Evolutionary conservation across 2,888 invertebrate genomes (phyloP), one percentile per base, ranked within the genome.

Genomic region (Frankliniella fusca): DNA sequence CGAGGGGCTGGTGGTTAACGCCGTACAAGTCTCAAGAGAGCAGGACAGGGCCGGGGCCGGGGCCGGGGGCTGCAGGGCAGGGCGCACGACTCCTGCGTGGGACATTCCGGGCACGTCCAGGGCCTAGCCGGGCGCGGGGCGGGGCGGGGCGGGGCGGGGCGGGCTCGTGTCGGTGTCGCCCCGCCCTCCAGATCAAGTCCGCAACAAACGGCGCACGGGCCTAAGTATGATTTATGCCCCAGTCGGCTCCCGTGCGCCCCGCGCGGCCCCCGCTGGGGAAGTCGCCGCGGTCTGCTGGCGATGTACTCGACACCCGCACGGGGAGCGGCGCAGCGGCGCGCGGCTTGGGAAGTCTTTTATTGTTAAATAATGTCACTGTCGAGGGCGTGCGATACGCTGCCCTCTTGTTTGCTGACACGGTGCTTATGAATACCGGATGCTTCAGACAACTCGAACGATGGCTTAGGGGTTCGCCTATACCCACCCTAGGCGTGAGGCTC

Each of bases 221-320:
- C 70, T 76, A 76, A 76, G 70, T 23, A 76, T 76, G 70, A 76
- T 76, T 76, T 76, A 76, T 76, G 23, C 12, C 70, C 61, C 61
- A 61, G 61, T 18, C n/a, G 18, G 61, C 18, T 61, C 18, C 61
- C 18, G 20, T 61, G 61, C 18, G 61, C 15, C 5, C 20, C 54
- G 54, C 54, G 8, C 54, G 1, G 54, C 54, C 54, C 18, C 15
- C 61, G n/a, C 54, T 3, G 15, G 54, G 8, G 61, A 18, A 18
- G 61, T 10, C 20, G 15, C 61, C 54, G 61, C 15, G 38, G 54
- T 9, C 54, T 54, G 54, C 61, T 5, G 61, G 20, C n/a, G 61
- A 7, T n/a, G 61, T 2, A 54, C 18, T 12, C 54, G 54, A 54
- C 54, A 15, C 54, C 12, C 18, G 1, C 54, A 18, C 54, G 1